Evolutionary conservation across 2,113 vertebrate species (phyloP).

Genomic region (Nannospalax galili): DNA sequence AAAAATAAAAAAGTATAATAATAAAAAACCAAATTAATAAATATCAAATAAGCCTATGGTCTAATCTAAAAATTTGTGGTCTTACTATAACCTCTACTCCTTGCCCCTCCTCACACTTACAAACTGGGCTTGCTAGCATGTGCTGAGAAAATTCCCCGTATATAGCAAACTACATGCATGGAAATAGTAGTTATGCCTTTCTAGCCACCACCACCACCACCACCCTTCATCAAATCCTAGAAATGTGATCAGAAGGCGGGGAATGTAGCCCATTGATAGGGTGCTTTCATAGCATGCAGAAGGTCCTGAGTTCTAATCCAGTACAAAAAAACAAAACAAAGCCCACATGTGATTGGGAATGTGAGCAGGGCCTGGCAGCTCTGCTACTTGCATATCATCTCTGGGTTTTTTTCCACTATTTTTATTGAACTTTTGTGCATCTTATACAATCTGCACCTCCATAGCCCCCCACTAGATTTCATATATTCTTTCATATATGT

Average conservation of each 20-base stretch:
- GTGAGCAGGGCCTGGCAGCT: background rate
- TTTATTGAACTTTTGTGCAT: no score
- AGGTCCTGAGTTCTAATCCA: no score
- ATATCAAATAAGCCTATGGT: background rate
- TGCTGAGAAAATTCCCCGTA: background rate
- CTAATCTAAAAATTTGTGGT: background rate
- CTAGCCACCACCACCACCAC: background rate
- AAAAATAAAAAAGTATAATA: no score
- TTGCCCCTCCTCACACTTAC: background rate
- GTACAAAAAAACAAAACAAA: no score
- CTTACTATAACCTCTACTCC: background rate
- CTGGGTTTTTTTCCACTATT: background rate
- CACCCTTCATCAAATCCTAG: no score
- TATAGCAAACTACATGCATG: background rate
- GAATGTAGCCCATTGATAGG: no score
- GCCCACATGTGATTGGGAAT: background rate
- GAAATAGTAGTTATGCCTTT: constrained; percentile 38
- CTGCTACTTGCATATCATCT: background rate
- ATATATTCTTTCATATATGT: no score
- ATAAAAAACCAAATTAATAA: no score
- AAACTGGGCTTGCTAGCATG: background rate
- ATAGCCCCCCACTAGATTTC: no score
- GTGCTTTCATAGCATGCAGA: no score
- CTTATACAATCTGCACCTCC: no score
- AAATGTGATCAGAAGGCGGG: no score